Conservation (phyloP, 2,888 invertebrate genomes). For the Hofmannophila pseudospretella region DNA sequence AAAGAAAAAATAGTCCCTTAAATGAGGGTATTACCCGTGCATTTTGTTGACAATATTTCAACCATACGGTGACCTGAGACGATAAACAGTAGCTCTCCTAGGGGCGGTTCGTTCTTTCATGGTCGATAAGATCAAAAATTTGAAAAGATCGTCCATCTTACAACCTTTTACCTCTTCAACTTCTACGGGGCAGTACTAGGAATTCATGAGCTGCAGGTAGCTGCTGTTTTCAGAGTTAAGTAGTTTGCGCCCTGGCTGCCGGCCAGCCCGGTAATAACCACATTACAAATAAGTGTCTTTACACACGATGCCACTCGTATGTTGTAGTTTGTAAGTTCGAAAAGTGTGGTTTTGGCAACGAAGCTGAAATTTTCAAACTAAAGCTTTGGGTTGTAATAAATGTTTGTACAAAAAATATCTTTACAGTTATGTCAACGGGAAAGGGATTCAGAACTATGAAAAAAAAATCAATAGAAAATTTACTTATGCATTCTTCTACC, state of each 20-base stretch:
- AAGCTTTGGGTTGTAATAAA: neutral
- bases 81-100: too few species aligned
- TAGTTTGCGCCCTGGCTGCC: conserved; percentile 42
- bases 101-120: too few species aligned
- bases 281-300: conserved; percentile 52
- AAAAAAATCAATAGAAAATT: too few species aligned
- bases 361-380: conserved; percentile 5
- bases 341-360: conserved; percentile 19
- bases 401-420: too few species aligned
- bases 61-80: too few species aligned
- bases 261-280: conserved; percentile 52
- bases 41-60: too few species aligned
- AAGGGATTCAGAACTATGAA: too few species aligned
- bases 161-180: conserved; percentile 8
- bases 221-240: conserved; percentile 48
- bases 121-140: too few species aligned
- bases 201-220: conserved; percentile 48
- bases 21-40: too few species aligned
- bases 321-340: conserved; percentile 31
- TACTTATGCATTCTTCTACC: too few species aligned
- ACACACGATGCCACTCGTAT: conserved; percentile 28
- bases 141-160: neutral
- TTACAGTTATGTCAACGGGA: too few species aligned
- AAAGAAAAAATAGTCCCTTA: too few species aligned
- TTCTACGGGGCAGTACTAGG: conserved; percentile 29